These are phyloP conservation scores for Nematopogon swammerdamellus DNA, from an alignment of 2,888 invertebrate species.

Conservation along the genomic window DNA sequence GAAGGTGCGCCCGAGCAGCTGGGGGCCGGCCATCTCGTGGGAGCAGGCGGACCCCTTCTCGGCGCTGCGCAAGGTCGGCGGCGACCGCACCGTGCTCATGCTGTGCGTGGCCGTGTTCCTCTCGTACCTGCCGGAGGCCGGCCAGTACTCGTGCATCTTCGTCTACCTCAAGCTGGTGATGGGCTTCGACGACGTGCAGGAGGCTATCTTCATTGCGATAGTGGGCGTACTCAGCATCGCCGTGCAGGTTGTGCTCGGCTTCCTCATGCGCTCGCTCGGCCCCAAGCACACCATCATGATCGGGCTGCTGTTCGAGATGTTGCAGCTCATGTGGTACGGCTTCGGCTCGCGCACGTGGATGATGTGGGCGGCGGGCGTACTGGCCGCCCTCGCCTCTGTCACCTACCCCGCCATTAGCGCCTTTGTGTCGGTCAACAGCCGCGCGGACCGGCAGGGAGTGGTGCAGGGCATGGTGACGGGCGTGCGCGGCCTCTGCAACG, in stretches of 20 bases:
- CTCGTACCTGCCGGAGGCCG: conserved; percentile 96
- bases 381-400: conserved; percentile 94
- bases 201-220: conserved; percentile 96
- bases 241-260: conserved; percentile 86
- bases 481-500: conserved; percentile 96
- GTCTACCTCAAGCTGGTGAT: conserved; percentile 97
- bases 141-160: conserved; percentile 99
- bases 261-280: conserved; percentile 81
- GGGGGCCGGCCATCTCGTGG: conserved; percentile 91
- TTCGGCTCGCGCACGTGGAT: conserved; percentile 97
- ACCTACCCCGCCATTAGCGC: conserved; percentile 99
- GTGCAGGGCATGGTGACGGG: conserved; percentile 99
- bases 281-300: conserved; percentile 97
- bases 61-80: conserved; percentile 86
- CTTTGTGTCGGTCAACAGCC: conserved; percentile 96
- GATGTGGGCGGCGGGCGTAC: conserved; percentile 98
- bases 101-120: conserved; percentile 96
- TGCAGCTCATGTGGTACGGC: conserved; percentile 96
- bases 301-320: conserved; percentile 93
- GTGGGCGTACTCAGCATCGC: conserved; percentile 95
- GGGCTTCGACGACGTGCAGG: conserved; percentile 93
- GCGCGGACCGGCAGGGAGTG: conserved; percentile 95
- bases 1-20: conserved; percentile 73
- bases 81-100: conserved; percentile 94
- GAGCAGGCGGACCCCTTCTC: conserved; percentile 98